phyloP scores from a whole-genome alignment of 2,797 vertebrate genomes.

The Melanotaenia trifasciata region DNA sequence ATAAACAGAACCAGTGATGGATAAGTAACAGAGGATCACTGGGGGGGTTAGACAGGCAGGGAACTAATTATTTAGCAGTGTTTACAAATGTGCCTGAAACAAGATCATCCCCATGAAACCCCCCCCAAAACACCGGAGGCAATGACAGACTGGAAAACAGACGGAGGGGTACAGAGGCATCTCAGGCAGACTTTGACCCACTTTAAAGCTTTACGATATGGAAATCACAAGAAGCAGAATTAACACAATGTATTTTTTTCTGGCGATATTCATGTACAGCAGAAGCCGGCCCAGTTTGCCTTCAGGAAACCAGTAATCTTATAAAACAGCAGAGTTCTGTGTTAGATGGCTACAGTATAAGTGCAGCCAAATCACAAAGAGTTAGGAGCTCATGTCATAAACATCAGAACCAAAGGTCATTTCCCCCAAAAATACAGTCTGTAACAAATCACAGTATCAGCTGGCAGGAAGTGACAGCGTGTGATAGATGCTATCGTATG shows the following conservation, averaged over 20 bases:
- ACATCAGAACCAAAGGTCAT: slow-evolving; percentile 18
- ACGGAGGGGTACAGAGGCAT: slow-evolving; percentile 19
- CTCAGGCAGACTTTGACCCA: slow-evolving; percentile 39
- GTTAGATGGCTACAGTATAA: not conserved
- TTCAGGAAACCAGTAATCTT: not conserved
- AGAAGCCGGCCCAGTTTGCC: not conserved
- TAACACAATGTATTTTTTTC: not conserved
- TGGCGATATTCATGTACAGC: not conserved
- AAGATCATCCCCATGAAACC: slow-evolving; percentile 25
- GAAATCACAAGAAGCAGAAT: not conserved
- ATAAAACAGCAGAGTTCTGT: slow-evolving; percentile 14
- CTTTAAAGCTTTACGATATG: not conserved
- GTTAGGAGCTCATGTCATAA: not conserved
- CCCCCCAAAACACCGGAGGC: slow-evolving; percentile 16
- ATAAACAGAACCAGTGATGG: slow-evolving; percentile 31
- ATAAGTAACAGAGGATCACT: slow-evolving; percentile 7
- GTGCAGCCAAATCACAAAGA: slow-evolving; percentile 26
- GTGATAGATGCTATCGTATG: not conserved
- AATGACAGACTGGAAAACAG: slow-evolving; percentile 26
- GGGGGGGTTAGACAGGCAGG: not conserved
- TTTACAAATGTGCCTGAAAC: not conserved
- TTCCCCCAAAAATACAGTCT: not conserved
- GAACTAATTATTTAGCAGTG: not conserved
- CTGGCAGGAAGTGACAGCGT: not conserved
- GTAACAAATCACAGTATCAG: slow-evolving; percentile 1